Evolutionary conservation across 2,797 vertebrate genomes (phyloP), one percentile per base, ranked within the genome.

Genomic region (Lithobates pipiens): DNA sequence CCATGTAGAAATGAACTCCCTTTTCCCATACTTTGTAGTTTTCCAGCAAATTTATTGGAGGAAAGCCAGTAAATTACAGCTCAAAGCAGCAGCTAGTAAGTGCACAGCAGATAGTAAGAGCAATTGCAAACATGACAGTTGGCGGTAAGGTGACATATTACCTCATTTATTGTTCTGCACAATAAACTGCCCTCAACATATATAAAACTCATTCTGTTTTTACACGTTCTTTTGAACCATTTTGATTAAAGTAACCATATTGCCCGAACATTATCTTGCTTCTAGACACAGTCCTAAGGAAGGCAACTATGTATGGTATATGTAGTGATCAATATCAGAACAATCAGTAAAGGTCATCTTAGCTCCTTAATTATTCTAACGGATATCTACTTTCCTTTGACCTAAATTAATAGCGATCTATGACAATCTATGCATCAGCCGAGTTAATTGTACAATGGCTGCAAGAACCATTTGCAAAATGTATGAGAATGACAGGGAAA

Each of bases 331-430:
- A 57, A 80, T 85, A 80, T 23, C 16, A 85, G 71, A 80, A 77
- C 77, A 76, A 75, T 85, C 46, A 80, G 61, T 15, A 80, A 70
- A 85, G 84, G 84, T 85, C 71, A 85, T 7, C 16, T 57, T 46
- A 76, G 63, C 61, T 42, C 21, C 44, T n/a, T 50, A 76, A 80
- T 85, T 80, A 75, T 18, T 75, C 21, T 57, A 76, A 69, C 71
- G 76, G 72, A 75, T 77, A 76, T 77, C 67, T 39, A 32, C 23
- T 84, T 72, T 46, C 15, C 76, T 72, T 71, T 61, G 76, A 50
- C 46, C 50, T 32, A 71, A 46, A 71, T 70, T 77, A 72, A 84
- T 84, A 61, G 46, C 34, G 5, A 42, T 84, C 76, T 78, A 84
- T 71, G 34, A 25, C 68, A 39, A 57, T 61, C 54, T n/a, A 80